Evolutionary conservation across 2,113 vertebrate genomes (phyloP), one percentile per base, ranked within the genome.

Genomic region (Amia ocellicauda): DNA sequence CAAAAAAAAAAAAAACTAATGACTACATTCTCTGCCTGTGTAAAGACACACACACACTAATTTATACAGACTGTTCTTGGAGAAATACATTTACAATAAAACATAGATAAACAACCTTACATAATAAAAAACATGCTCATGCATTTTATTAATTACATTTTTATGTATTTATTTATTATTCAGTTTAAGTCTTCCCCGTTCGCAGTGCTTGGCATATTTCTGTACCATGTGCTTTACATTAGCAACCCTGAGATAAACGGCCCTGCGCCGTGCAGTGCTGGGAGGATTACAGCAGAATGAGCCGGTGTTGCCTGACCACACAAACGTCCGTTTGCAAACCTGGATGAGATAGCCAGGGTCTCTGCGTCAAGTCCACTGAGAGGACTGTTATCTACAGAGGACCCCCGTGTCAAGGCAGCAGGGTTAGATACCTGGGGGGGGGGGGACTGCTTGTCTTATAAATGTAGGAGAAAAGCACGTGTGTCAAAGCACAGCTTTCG

Each of bases 61-160:
- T 24, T 17, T 62, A 66, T 57, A 27, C 56, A 56, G 60, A 56
- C 23, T 57, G 24, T 36, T 36, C 19, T 14, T 52, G 22, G 47
- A 49, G 55, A 67, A 64, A 51, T 61, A 58, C 45, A 62, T 66
- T 20, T 41, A 26, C 28, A n/a, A 64, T 54, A 58, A 49, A 36
- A 56, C 67, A 58, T 23, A 64, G 3, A 17, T 55, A 45, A 7
- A 26, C 13, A 14, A 45, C 29, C 19, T 66, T 61, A 19, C 47
- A 3, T 56, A 10, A 43, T 56, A 69, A 17, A 42, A 62, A 27
- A 54, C 57, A 24, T 62, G 5, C 53, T 54, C 13, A 14, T 45
- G 31, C 59, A 40, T 19, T 24, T 47, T 36, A 3, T 29, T 31
- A 20, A n/a, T n/a, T n/a, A n/a, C n/a, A n/a, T n/a, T n/a, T n/a